Evolutionary conservation across 2,113 vertebrate species (phyloP).

Genomic region (Mormyrus lacerda): DNA sequence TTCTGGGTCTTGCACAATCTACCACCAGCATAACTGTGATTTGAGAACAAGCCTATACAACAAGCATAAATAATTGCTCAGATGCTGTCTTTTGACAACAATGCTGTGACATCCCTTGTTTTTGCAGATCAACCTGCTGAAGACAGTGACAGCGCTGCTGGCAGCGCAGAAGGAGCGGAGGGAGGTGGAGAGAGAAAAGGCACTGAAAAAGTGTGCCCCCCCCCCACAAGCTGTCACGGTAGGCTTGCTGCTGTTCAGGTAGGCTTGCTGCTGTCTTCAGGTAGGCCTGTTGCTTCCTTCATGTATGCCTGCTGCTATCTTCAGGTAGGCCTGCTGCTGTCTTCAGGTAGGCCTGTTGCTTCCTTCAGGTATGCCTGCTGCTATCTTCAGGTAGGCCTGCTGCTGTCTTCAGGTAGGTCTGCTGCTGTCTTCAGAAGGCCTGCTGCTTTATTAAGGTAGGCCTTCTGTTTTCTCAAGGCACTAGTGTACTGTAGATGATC

Average conservation of each 20-base stretch:
- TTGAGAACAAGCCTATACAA: not conserved
- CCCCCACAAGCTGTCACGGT: constrained; percentile 56
- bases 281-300: not conserved
- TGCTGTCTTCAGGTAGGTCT: too few species aligned
- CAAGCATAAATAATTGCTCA: not conserved
- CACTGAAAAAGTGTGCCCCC: constrained; percentile 51
- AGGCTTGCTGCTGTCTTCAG: not conserved
- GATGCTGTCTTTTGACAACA: not conserved
- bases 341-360: not conserved
- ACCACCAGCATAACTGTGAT: not conserved
- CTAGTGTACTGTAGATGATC: not conserved
- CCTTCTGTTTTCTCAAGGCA: not conserved
- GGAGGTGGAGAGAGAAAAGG: constrained; percentile 49
- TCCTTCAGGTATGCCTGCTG: not conserved
- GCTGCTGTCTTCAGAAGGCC: not conserved
- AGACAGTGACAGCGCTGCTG: constrained; percentile 55
- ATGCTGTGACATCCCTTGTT: constrained; percentile 1
- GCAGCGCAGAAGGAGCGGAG: constrained; percentile 50
- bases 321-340: not conserved
- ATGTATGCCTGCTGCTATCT: not conserved
- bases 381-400: not conserved
- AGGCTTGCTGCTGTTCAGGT: constrained; percentile 44
- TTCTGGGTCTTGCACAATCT: not conserved
- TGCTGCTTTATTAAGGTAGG: not conserved
- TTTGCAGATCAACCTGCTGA: constrained; percentile 59